Base-by-base conservation (phyloP, 2,888 invertebrate genomes). In the Drosophila borborema region DNA sequence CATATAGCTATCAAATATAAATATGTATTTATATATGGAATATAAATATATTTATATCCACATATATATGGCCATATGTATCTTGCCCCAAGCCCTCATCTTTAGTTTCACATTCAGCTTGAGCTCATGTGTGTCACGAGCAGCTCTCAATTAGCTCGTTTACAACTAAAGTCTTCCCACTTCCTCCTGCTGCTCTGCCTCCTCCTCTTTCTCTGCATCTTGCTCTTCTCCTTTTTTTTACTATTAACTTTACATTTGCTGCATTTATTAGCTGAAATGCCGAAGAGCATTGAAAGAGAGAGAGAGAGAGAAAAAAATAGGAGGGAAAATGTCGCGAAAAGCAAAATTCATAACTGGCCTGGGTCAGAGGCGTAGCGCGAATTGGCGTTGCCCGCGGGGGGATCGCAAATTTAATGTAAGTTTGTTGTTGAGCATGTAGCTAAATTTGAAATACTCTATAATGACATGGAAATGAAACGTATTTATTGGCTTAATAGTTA, bases 211-310 rank as follows among this genome's bases (percentile, higher is more conserved):
- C 34, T 7, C 18, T 28, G 7, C 38, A 6, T 7, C 20, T 12
- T 3, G 14, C 28, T 5, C 23, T 20, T 10, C 46, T 6, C 8
- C 18, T 12, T n/a, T 14, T 14, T 55, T 64, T 64, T 62, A 58
- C 61, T 12, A 49, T 49, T 12, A 65, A 73, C 55, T 81, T 78
- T 56, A 68, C 67, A 72, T 81, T 78, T 73, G 78, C 78, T 78
- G 61, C 77, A 71, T 63, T 77, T 77, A 77, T 81, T 81, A 81
- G 67, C 73, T 64, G 36, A 68, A 78, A 77, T 64, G 62, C 49
- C 43, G 45, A 48, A 60, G 53, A 54, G 48, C 28, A 41, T n/a
- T n/a, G n/a, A 41, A 10, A 28, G 40, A 20, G 46, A 20, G 20
- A 54, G 55, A 64, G n/a, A n/a, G n/a, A n/a, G n/a, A n/a, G n/a